A percentile compares a stretch with the other conserved stretches of the same genome.
Conservation (phyloP, 2,888 invertebrate species). For the Dinocampus coccinellae region DNA sequence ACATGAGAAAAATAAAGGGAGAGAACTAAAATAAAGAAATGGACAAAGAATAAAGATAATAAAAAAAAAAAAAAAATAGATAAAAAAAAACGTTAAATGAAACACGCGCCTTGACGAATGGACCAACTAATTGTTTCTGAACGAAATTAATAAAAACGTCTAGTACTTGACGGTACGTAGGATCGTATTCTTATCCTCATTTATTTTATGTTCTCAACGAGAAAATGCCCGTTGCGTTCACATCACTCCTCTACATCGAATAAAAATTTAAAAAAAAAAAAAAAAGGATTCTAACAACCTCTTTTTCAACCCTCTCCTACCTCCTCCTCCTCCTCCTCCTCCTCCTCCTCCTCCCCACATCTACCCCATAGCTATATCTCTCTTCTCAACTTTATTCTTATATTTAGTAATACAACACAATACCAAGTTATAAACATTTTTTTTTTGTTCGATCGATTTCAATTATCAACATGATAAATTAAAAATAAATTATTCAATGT, state of each 20-base stretch:
- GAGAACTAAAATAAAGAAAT: too few species aligned
- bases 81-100: constrained; percentile 66
- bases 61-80: constrained; percentile 22
- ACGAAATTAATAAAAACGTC: constrained; percentile 68
- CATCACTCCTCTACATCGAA: constrained; percentile 37
- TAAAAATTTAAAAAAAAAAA: constrained; percentile 11
- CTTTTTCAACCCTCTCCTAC: constrained; percentile 13
- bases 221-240: constrained; percentile 35
- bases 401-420: too few species aligned
- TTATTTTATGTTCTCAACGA: constrained; percentile 37
- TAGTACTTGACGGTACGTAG: constrained; percentile 50
- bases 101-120: constrained; percentile 66
- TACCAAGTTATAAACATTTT: too few species aligned
- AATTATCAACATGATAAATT: too few species aligned
- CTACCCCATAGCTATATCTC: too few species aligned
- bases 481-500: too few species aligned
- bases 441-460: too few species aligned
- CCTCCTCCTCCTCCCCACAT: background rate
- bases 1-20: background rate
- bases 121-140: constrained; percentile 69
- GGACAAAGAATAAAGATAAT: constrained; percentile 21
- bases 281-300: too few species aligned
- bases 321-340: constrained; percentile 16
- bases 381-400: too few species aligned
- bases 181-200: constrained; percentile 35